Conservation (phyloP, 2,797 vertebrate species). For the Aselliscus stoliczkanus region DNA sequence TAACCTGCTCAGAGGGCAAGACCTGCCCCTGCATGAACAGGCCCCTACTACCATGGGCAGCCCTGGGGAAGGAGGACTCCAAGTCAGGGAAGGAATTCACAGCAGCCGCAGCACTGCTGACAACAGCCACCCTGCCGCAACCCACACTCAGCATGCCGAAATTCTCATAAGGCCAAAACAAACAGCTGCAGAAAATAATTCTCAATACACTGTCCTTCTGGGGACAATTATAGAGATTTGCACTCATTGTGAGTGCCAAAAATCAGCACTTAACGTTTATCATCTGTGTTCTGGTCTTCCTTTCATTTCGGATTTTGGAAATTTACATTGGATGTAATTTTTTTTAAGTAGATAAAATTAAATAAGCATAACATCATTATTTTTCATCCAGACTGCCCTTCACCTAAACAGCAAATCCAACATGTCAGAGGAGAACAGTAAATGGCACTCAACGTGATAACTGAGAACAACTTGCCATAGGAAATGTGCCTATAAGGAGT, state of each 20-base stretch:
- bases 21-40: not conserved
- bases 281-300: not conserved
- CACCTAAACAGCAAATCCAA: not conserved
- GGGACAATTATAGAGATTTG: not conserved
- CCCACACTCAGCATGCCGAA: not conserved
- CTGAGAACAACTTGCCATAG: not conserved
- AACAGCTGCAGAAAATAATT: not conserved
- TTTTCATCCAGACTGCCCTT: not conserved
- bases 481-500: not conserved
- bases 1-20: not conserved
- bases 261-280: not conserved
- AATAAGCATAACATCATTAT: not conserved
- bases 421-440: not conserved
- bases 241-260: not conserved
- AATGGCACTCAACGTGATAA: not conserved
- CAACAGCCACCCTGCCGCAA: not conserved
- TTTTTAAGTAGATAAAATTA: not conserved
- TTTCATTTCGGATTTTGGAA: slow-evolving; percentile 25
- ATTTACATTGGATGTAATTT: not conserved
- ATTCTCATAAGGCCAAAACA: not conserved
- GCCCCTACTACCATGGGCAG: not conserved
- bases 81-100: not conserved
- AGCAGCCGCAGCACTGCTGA: not conserved
- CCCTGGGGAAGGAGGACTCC: not conserved
- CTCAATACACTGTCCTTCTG: not conserved